Evolutionary conservation across 1,140 invertebrate genomes (phyloP).

Genomic region (Diprion similis): DNA sequence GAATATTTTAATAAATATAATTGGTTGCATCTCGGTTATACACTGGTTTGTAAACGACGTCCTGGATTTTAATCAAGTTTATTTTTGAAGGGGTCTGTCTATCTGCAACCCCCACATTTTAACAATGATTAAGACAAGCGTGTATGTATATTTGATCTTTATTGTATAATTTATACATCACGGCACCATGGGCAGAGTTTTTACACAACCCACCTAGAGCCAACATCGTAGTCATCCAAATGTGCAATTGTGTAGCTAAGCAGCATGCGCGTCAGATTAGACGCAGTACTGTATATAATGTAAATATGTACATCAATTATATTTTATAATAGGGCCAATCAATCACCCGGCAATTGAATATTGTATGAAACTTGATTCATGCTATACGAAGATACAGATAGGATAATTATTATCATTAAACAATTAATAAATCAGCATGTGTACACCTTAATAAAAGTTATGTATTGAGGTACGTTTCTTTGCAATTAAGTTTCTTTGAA

Average conservation of each 20-base stretch:
- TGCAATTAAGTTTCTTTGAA: slow-evolving; percentile 28
- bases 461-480: slow-evolving; percentile 62
- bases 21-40: too few species aligned
- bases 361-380: slow-evolving; percentile 45
- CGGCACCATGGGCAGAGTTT: slow-evolving; percentile 16
- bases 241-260: slow-evolving; percentile 61
- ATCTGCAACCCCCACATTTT: too few species aligned
- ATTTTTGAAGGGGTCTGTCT: too few species aligned
- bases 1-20: too few species aligned
- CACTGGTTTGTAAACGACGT: too few species aligned
- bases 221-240: slow-evolving; percentile 58
- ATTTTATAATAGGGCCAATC: slow-evolving; percentile 62
- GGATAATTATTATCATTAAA: slow-evolving; percentile 58
- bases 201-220: slow-evolving; percentile 49
- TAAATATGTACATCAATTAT: slow-evolving; percentile 63
- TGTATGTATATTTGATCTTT: slow-evolving; percentile 17
- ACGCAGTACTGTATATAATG: slow-evolving; percentile 56
- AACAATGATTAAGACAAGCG: background rate
- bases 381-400: slow-evolving; percentile 53
- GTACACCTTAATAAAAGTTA: slow-evolving; percentile 63
- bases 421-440: slow-evolving; percentile 59
- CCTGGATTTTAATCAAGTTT: too few species aligned
- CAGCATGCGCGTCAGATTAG: slow-evolving; percentile 44
- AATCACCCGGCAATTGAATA: slow-evolving; percentile 54
- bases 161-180: background rate